Conservation (phyloP, 2,113 vertebrate species). For the Cavia aperea region DNA sequence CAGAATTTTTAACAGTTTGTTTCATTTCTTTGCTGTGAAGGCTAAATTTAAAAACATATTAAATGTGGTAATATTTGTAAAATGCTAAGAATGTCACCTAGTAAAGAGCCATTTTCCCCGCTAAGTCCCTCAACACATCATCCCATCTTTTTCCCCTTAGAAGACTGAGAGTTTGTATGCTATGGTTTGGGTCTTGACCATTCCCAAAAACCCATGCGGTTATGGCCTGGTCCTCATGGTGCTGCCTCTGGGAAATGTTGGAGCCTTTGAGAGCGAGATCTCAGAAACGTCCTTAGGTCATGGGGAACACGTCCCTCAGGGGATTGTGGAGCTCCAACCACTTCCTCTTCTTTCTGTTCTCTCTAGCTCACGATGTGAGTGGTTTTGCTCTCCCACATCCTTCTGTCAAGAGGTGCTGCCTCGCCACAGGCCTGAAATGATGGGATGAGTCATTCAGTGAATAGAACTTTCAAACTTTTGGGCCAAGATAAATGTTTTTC, state of each 20-base stretch:
- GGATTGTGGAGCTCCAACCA: background rate
- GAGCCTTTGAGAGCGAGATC: background rate
- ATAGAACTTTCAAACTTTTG: background rate
- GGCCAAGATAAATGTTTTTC: background rate
- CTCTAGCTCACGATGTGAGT: background rate
- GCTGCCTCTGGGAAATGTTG: background rate
- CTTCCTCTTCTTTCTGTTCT: background rate
- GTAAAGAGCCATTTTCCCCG: background rate
- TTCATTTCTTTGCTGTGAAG: background rate
- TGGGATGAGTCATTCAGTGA: no score
- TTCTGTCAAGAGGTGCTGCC: background rate
- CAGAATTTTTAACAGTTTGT: background rate
- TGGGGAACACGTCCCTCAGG: no score
- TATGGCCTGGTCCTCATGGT: background rate
- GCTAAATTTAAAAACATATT: background rate
- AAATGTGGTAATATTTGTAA: conserved; percentile 11
- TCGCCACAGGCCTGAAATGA: background rate
- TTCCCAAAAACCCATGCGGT: background rate
- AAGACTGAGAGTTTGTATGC: background rate
- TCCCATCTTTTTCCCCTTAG: background rate
- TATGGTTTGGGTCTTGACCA: background rate
- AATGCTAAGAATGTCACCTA: background rate
- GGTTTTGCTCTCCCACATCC: no score
- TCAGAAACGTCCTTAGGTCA: background rate
- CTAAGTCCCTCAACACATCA: background rate